These are phyloP conservation scores for Cabera pusaria DNA, from an alignment of 2,888 invertebrate species.

Conservation along the genomic window DNA sequence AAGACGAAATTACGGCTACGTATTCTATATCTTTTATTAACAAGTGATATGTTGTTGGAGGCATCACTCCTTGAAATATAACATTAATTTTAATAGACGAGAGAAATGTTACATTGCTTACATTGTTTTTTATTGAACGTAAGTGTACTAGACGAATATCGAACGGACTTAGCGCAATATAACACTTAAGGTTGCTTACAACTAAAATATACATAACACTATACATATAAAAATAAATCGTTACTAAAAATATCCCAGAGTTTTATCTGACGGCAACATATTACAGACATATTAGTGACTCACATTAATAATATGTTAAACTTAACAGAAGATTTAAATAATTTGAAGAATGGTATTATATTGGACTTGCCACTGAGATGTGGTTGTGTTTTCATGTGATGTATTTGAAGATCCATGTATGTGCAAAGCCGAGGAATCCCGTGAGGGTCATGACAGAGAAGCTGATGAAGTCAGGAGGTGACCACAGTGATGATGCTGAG, in stretches of 20 bases:
- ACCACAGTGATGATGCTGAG: conserved; percentile 41
- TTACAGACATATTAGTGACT: conserved; percentile 41
- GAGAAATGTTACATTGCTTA: conserved; percentile 58
- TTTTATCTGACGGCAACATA: conserved; percentile 54
- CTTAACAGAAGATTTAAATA: conserved; percentile 34
- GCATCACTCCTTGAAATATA: conserved; percentile 73
- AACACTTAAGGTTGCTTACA: conserved; percentile 75
- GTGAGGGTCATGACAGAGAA: conserved; percentile 39
- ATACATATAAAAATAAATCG: conserved; percentile 47
- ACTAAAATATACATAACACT: conserved; percentile 64
- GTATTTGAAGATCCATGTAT: conserved; percentile 54
- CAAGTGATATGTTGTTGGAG: conserved; percentile 82
- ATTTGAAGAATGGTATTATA: conserved; percentile 24
- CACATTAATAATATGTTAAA: conserved; percentile 39
- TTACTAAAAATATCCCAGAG: conserved; percentile 44
- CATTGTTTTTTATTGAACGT: conserved; percentile 59
- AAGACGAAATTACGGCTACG: conserved; percentile 73
- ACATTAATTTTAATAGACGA: conserved; percentile 65
- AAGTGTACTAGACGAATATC: conserved; percentile 50
- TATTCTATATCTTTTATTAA: conserved; percentile 78
- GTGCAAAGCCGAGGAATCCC: conserved; percentile 42
- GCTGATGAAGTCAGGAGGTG: conserved; percentile 43
- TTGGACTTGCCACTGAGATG: conserved; percentile 23
- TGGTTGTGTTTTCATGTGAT: conserved; percentile 40
- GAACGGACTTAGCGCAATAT: conserved; percentile 73